Percentiles rank a stretch among this genome's conserved stretches.
These are phyloP conservation scores for Myiagra hebetior DNA, from an alignment of 2,113 vertebrate species.

Conservation along the genomic window DNA sequence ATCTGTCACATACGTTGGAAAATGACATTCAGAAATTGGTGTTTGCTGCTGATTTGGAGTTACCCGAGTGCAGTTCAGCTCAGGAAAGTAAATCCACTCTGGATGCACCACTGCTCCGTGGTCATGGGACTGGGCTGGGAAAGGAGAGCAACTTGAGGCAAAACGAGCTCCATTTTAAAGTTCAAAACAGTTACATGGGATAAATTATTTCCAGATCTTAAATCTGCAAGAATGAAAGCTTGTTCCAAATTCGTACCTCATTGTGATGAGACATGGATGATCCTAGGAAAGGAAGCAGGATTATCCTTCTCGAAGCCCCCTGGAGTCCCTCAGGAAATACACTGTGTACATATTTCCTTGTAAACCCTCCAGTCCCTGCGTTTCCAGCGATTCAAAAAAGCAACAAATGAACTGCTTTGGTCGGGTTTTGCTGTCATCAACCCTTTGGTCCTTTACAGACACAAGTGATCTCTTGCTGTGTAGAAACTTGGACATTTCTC, in stretches of 20 bases:
- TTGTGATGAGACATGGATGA: not conserved
- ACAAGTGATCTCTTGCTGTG: not conserved
- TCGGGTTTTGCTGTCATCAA: not conserved
- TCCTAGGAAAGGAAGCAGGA: not conserved
- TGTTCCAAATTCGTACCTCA: accelerated
- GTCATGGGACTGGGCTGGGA: not conserved
- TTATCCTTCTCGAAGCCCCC: not conserved
- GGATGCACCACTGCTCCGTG: not conserved
- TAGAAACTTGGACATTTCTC: not conserved
- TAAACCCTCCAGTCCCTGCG: not conserved
- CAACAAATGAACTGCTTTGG: not conserved
- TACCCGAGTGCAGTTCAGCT: not conserved
- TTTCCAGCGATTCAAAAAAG: not conserved
- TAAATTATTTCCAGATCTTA: not conserved
- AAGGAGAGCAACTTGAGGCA: not conserved
- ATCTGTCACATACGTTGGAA: not conserved
- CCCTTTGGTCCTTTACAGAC: not conserved
- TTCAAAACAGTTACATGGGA: too few species aligned
- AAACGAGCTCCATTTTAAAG: not conserved
- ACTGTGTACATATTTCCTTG: not conserved
- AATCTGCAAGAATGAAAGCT: not conserved
- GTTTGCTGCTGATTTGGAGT: not conserved
- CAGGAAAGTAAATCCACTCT: not conserved
- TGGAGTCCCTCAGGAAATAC: not conserved
- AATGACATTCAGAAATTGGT: not conserved